phyloP scores from a whole-genome alignment of 2,113 vertebrate species.

The Oophaga pumilio region DNA sequence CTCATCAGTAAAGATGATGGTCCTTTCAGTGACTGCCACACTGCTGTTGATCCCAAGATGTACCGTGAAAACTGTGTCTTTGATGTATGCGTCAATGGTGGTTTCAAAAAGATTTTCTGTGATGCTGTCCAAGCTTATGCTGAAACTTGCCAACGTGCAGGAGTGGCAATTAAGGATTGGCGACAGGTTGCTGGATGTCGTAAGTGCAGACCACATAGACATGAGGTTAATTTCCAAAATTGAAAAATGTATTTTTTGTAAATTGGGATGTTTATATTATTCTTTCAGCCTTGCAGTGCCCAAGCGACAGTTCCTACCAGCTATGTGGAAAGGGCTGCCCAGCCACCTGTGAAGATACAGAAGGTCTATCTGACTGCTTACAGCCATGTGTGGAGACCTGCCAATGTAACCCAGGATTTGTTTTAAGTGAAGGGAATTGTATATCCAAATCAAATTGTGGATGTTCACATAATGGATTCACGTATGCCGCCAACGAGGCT shows the following conservation, averaged over 20 bases:
- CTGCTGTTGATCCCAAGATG: constrained; percentile 55
- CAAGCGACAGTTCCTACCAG: constrained; percentile 67
- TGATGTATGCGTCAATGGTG: constrained; percentile 63
- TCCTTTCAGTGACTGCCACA: constrained; percentile 63
- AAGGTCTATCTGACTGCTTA: constrained; percentile 54
- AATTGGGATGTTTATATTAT: no score
- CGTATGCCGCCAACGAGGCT: constrained; percentile 66
- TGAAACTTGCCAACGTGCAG: constrained; percentile 61
- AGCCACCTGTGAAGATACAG: constrained; percentile 63
- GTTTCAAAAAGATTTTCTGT: constrained; percentile 58
- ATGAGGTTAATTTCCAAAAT: not conserved
- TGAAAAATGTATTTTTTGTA: not conserved
- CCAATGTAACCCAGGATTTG: constrained; percentile 65
- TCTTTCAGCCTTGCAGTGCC: constrained; percentile 58
- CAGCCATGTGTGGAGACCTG: constrained; percentile 68
- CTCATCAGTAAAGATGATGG: constrained; percentile 61
- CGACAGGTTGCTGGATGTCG: constrained; percentile 66
- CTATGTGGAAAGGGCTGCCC: constrained; percentile 66
- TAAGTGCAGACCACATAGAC: constrained; percentile 56
- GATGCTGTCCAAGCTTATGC: constrained; percentile 63
- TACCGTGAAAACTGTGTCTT: constrained; percentile 65
- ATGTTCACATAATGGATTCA: constrained; percentile 60
- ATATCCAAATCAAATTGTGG: constrained; percentile 64
- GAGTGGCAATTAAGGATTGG: constrained; percentile 60
- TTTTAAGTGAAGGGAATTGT: constrained; percentile 66